Evolutionary conservation across 2,113 vertebrate genomes (phyloP).

Genomic region (Xenopus borealis): DNA sequence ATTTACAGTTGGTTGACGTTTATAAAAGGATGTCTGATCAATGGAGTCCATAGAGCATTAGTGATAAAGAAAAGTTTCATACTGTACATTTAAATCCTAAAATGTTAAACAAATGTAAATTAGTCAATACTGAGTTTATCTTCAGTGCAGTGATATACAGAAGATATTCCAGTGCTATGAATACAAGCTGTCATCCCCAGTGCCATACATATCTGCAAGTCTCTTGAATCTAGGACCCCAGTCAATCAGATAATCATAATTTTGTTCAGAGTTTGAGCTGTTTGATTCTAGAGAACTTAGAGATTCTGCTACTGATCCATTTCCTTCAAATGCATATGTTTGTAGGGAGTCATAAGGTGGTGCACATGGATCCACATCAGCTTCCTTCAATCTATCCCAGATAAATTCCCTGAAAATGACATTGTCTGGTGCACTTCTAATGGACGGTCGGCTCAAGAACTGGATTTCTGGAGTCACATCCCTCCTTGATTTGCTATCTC

Average conservation of each 20-base stretch:
- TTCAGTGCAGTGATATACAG: conserved; percentile 56
- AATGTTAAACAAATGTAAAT: conserved; percentile 63
- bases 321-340: conserved; percentile 92
- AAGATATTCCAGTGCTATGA: conserved; percentile 76
- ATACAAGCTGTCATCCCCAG: conserved; percentile 73
- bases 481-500: conserved; percentile 79
- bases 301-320: conserved; percentile 86
- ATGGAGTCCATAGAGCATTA: conserved; percentile 57
- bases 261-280: conserved; percentile 94
- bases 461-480: conserved; percentile 91
- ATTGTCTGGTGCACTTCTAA: conserved; percentile 87
- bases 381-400: conserved; percentile 92
- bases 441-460: conserved; percentile 78
- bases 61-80: conserved; percentile 57
- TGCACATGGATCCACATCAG: conserved; percentile 83
- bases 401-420: conserved; percentile 94
- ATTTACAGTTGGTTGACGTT: conserved; percentile 53
- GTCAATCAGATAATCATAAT: conserved; percentile 93
- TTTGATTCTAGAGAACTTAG: conserved; percentile 92
- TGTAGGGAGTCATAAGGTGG: conserved; percentile 94
- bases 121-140: conserved; percentile 31
- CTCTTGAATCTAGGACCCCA: conserved; percentile 96
- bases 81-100: conserved; percentile 51
- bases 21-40: conserved; percentile 60
- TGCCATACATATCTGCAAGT: conserved; percentile 93